Conservation (phyloP, 2,113 vertebrate genomes). For the Desmodus rotundus region DNA sequence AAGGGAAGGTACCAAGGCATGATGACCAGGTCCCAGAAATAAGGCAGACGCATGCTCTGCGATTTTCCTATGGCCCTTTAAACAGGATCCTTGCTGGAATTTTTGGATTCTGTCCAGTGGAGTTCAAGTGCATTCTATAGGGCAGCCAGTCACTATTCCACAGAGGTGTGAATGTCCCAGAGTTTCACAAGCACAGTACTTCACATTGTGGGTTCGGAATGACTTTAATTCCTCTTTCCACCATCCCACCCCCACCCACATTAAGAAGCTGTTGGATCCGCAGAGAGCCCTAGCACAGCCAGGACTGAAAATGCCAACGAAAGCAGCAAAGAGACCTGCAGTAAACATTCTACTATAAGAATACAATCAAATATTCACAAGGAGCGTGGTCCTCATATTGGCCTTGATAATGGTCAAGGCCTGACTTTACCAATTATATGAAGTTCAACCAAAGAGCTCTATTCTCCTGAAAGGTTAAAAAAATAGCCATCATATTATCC, state of each 20-base stretch:
- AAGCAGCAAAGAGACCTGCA: neutral
- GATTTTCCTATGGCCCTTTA: slow-evolving; percentile 55
- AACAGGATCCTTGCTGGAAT: slow-evolving; percentile 28
- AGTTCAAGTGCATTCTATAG: slow-evolving; percentile 57
- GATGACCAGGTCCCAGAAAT: neutral
- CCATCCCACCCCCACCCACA: neutral
- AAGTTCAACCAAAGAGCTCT: neutral
- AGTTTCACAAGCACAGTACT: slow-evolving; percentile 51
- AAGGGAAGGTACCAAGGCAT: neutral
- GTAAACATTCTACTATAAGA: neutral
- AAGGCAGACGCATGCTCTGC: neutral
- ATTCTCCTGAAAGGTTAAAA: neutral
- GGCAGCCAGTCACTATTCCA: slow-evolving; percentile 44
- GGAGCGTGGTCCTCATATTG: neutral
- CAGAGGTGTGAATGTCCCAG: slow-evolving; percentile 54
- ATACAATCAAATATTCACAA: neutral
- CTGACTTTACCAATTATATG: neutral
- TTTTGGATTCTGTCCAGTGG: slow-evolving; percentile 36
- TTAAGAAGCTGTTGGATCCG: slow-evolving; percentile 29
- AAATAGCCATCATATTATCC: neutral
- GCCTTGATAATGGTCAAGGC: neutral
- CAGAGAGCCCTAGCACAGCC: neutral
- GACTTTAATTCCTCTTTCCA: slow-evolving; percentile 43
- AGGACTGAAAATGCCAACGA: neutral
- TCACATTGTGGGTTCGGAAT: slow-evolving; percentile 36